Evolutionary conservation across 2,797 vertebrate genomes (phyloP), one percentile per base, ranked within the genome.

Genomic region (Loriculus beryllinus): DNA sequence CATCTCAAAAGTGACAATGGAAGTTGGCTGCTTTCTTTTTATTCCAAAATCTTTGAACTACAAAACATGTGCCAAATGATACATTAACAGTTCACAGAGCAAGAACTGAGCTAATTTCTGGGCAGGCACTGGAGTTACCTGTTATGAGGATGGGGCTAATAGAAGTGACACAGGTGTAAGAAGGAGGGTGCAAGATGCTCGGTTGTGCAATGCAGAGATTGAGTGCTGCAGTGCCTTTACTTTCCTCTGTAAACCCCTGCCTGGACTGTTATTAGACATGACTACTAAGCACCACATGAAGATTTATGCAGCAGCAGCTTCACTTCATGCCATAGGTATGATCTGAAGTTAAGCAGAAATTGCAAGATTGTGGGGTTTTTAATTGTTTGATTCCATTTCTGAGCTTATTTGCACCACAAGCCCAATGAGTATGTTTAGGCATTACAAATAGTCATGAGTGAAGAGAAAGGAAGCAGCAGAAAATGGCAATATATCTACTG

Each of bases 341-440:
- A 64, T 31, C 40, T 87, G 64, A 87, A 90, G 52, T 31, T 80
- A 71, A 79, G 84, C 56, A 87, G 88, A 86, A 90, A 86, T 59
- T 52, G 7, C 87, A 86, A 39, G 18, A 70, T 6, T 83, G 59
- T 2, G 2, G 2, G 4, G 9, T 69, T 91, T 84, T 42, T 10
- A 69, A 91, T 11, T 3, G n/a, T 77, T 59, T 59, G 12, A 71
- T 83, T 78, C 48, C 8, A 39, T 62, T 62, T 67, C 51, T n/a
- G 22, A 29, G 51, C 20, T 77, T 52, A 83, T 40, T 12, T 71
- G 52, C 75, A 68, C 26, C 42, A 29, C 21, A 33, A 64, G 31
- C 37, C 33, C 23, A 62, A 28, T 1, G 3, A 12, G 18, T 25
- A 45, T 8, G 12, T 47, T 45, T 21, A 80, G 40, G 10, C n/a